Evolutionary conservation across 2,888 invertebrate genomes (phyloP).

Genomic region (Drosophila demipolita): DNA sequence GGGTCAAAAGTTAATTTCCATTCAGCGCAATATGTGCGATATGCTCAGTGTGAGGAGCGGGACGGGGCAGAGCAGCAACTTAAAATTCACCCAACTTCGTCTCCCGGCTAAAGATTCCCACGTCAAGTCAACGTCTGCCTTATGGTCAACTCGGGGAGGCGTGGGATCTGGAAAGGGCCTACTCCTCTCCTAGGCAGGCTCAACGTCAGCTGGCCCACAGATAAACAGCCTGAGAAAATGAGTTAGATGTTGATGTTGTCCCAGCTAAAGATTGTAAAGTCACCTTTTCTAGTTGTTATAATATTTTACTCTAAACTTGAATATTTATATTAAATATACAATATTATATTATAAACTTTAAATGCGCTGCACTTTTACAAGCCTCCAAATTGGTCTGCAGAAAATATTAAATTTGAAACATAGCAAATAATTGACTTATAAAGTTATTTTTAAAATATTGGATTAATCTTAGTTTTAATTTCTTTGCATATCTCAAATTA

Average conservation of each 20-base stretch:
- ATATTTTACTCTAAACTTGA: background rate
- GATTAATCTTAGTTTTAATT: background rate
- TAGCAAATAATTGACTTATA: background rate
- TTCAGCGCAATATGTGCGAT: slow-evolving; percentile 50
- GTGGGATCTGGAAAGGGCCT: slow-evolving; percentile 38
- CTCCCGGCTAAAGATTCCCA: slow-evolving; percentile 65
- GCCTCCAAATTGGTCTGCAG: background rate
- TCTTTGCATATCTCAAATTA: background rate
- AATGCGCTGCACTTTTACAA: background rate
- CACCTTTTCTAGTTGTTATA: background rate
- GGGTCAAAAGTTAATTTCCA: slow-evolving; percentile 78
- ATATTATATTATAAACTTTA: background rate
- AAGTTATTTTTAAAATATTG: background rate
- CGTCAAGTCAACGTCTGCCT: slow-evolving; percentile 48
- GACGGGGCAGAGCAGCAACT: slow-evolving; percentile 37
- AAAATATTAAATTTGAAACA: no score
- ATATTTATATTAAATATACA: no score
- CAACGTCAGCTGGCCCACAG: slow-evolving; percentile 49
- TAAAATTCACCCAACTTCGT: slow-evolving; percentile 4
- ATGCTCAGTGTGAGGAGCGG: slow-evolving; percentile 39
- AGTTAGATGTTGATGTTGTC: background rate
- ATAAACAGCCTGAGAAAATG: slow-evolving; percentile 47
- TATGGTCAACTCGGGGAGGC: slow-evolving; percentile 31
- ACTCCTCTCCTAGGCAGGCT: slow-evolving; percentile 8
- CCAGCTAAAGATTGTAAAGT: background rate